A percentile compares a stretch with the other conserved stretches of the same genome.
Conservation (phyloP, 2,888 invertebrate species). For the Macrosoma leucophasiata region DNA sequence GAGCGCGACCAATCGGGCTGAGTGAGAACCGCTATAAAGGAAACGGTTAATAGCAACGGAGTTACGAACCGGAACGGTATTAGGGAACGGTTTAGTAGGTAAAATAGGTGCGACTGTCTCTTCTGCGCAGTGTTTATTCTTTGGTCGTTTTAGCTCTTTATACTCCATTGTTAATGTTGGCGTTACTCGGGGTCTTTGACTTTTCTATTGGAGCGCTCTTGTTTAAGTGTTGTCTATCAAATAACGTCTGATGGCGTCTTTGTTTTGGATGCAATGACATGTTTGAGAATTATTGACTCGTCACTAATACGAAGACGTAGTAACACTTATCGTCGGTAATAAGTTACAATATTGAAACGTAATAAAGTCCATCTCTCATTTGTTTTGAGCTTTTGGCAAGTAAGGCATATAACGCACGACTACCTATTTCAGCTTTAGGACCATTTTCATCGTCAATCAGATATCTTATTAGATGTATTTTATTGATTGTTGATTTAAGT, state of each 20-base stretch:
- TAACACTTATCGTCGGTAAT: too few relatives aligned
- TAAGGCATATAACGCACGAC: too few relatives aligned
- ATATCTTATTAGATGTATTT: too few relatives aligned
- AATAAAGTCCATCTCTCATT: too few relatives aligned
- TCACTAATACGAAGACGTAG: background rate
- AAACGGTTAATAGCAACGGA: conserved; percentile 48
- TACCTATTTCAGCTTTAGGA: too few relatives aligned
- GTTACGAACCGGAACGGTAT: conserved; percentile 42
- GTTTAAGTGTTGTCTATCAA: background rate
- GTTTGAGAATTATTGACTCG: background rate
- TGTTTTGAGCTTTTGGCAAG: too few relatives aligned
- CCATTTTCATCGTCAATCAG: too few relatives aligned
- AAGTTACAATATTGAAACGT: too few relatives aligned
- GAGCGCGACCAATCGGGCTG: conserved; percentile 58
- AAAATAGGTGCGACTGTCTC: conserved; percentile 32
- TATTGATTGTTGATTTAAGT: too few relatives aligned
- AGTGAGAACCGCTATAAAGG: conserved; percentile 62
- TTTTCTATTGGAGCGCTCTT: background rate
- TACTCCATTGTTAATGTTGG: background rate
- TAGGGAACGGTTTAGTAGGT: conserved; percentile 34
- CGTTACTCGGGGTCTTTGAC: background rate
- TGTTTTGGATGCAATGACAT: background rate
- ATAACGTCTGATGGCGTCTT: background rate
- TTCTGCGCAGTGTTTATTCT: conserved; percentile 39
- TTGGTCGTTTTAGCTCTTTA: conserved; percentile 39